A percentile compares a stretch with the other conserved stretches of the same genome.
Evolutionary conservation across 2,888 invertebrate species (phyloP).

Genomic region (Zhuqinia jingwanae): DNA sequence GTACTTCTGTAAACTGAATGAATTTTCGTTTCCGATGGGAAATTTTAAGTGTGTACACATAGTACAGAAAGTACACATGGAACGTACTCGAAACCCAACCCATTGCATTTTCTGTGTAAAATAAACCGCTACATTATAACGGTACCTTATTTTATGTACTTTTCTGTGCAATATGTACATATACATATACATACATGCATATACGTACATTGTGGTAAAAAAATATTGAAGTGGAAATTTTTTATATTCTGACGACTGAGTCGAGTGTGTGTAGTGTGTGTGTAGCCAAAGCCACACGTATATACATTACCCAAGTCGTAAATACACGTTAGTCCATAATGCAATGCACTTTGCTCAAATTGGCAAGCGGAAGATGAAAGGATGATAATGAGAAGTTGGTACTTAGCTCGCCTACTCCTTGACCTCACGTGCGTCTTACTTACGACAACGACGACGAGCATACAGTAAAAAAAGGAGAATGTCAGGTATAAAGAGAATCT

Average conservation of each 20-base stretch:
- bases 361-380: slow-evolving; percentile 42
- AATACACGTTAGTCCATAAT: slow-evolving; percentile 19
- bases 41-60: slow-evolving; percentile 46
- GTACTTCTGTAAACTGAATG: slow-evolving; percentile 37
- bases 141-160: slow-evolving; percentile 5
- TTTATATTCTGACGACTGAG: too few species aligned
- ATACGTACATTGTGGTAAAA: not conserved
- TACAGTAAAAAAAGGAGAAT: slow-evolving; percentile 26
- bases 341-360: slow-evolving; percentile 45
- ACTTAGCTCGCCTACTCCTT: slow-evolving; percentile 31
- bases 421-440: slow-evolving; percentile 41
- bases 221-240: not conserved
- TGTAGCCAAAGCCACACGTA: not conserved
- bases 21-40: slow-evolving; percentile 52
- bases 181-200: too few species aligned
- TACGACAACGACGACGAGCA: too few species aligned
- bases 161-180: not conserved
- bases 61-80: not conserved
- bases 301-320: not conserved
- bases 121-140: slow-evolving; percentile 1
- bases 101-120: not conserved
- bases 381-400: slow-evolving; percentile 51
- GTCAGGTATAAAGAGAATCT: slow-evolving; percentile 36
- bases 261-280: too few species aligned
- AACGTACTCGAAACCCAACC: not conserved